Evolutionary conservation across 2,113 vertebrate genomes (phyloP), one percentile per base, ranked within the genome.

Genomic region (Clarias batrachus): DNA sequence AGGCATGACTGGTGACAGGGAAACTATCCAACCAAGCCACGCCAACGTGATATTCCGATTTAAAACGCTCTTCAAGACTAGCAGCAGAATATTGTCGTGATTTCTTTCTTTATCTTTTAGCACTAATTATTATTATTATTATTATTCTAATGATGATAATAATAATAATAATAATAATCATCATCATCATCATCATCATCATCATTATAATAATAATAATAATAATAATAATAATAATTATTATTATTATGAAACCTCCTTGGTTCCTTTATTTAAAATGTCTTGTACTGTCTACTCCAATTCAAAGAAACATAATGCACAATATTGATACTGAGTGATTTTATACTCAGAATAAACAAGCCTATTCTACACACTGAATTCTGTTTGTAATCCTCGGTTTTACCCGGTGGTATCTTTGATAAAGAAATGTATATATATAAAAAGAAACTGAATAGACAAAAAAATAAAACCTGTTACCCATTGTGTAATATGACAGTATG

Each of bases 1-100:
- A 86, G 66, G 85, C 63, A 84, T 84, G 85, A 70, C 85, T 91
- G 70, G 90, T 19, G 73, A 85, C 85, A 76, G 54, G 86, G 84
- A 25, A 80, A 27, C 65, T 25, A 83, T 84, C 56, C 83, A 87
- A 89, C 89, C 89, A 89, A 90, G 89, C 65, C 3, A 87, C 2
- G 80, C 77, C 68, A 74, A 85, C 37, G n/a, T 52, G 60, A 88
- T 78, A 78, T 70, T 56, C 71, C 56, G 30, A 83, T 78, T 62
- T 70, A 71, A 21, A 82, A 82, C 19, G 19, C n/a, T 78, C 48
- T 79, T 17, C 30, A 80, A 66, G 30, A 80, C 63, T 16, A 86
- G 63, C 76, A 85, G 63, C 14, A 13, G 14, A 57, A 57, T 65
- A 85, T 85, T 6, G 52, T 25, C 10, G 68, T 56, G 37, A 74